Percentiles rank a stretch among this genome's conserved stretches.
phyloP scores from a whole-genome alignment of 2,797 vertebrate genomes.

The Myotis planiceps region DNA sequence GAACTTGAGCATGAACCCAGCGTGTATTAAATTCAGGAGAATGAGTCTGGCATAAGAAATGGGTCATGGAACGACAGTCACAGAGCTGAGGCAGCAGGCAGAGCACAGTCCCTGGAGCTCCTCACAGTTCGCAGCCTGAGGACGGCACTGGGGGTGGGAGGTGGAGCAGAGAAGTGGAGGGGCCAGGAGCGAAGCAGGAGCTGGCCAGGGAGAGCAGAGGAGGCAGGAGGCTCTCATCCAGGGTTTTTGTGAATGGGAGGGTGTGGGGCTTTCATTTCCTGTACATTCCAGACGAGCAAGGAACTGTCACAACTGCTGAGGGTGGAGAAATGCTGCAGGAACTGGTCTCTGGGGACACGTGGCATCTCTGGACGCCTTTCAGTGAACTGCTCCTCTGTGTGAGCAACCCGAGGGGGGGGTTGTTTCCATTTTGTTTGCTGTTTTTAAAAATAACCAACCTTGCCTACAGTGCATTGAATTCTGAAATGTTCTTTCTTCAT shows the following conservation, averaged over 20 bases:
- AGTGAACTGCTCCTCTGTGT: slow-evolving; percentile 36
- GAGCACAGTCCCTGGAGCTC: neutral
- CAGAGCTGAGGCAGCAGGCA: neutral
- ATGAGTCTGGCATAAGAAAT: neutral
- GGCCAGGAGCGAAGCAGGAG: neutral
- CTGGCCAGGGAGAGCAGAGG: neutral
- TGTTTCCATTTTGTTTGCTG: slow-evolving; percentile 12
- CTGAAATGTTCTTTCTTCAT: neutral
- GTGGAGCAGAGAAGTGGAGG: rapidly evolving
- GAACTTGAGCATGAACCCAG: rapidly evolving
- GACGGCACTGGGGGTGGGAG: neutral
- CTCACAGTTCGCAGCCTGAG: slow-evolving; percentile 27
- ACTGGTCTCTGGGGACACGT: slow-evolving; percentile 65
- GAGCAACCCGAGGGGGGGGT: neutral
- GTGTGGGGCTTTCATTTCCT: slow-evolving; percentile 78
- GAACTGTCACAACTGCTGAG: slow-evolving; percentile 25
- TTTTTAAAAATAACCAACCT: neutral
- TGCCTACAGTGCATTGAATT: neutral
- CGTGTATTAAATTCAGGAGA: neutral
- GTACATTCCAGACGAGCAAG: slow-evolving; percentile 68
- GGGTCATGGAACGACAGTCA: neutral
- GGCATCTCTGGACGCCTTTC: slow-evolving; percentile 59
- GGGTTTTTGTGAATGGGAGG: slow-evolving; percentile 82
- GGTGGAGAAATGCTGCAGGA: slow-evolving; percentile 58
- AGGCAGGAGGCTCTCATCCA: slow-evolving; percentile 72